These are phyloP conservation scores for Drosophila repletoides DNA, from an alignment of 1,140 invertebrate genomes.

Conservation along the genomic window DNA sequence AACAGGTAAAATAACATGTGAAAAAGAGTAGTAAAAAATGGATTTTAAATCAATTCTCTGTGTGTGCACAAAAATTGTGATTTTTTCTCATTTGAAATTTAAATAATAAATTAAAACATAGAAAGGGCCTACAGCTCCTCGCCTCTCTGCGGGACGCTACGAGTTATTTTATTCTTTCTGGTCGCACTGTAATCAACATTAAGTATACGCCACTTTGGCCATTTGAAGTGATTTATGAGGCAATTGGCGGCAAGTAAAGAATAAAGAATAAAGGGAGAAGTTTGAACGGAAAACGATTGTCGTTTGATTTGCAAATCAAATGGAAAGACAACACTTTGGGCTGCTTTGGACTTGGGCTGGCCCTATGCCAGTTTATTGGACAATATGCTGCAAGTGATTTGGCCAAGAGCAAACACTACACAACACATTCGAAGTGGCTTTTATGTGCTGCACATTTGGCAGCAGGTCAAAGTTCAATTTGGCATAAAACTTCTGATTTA, in stretches of 20 bases:
- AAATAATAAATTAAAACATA: no score
- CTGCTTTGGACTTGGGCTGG: constrained; percentile 28
- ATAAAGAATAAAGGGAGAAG: background rate
- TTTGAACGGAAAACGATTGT: constrained; percentile 38
- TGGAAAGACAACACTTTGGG: constrained; percentile 26
- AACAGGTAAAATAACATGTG: no score
- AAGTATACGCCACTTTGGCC: constrained; percentile 39
- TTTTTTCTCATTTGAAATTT: no score
- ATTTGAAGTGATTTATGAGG: constrained; percentile 48
- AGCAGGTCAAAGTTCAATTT: constrained; percentile 64
- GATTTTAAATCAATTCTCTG: no score
- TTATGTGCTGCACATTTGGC: constrained; percentile 49
- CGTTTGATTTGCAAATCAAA: constrained; percentile 43
- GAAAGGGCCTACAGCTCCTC: no score
- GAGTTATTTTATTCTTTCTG: background rate
- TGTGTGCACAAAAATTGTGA: no score
- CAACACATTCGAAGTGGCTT: constrained; percentile 40
- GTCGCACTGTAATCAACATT: constrained; percentile 35
- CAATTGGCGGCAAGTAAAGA: constrained; percentile 7
- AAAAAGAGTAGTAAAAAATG: no score
- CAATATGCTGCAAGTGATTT: constrained; percentile 58
- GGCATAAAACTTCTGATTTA: constrained; percentile 66
- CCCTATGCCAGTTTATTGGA: constrained; percentile 41
- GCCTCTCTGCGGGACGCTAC: no score
- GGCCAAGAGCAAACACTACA: constrained; percentile 31